Percentiles rank a stretch among this genome's conserved stretches.
phyloP scores from a whole-genome alignment of 2,888 invertebrate species.

The Prenolepis imparis region DNA sequence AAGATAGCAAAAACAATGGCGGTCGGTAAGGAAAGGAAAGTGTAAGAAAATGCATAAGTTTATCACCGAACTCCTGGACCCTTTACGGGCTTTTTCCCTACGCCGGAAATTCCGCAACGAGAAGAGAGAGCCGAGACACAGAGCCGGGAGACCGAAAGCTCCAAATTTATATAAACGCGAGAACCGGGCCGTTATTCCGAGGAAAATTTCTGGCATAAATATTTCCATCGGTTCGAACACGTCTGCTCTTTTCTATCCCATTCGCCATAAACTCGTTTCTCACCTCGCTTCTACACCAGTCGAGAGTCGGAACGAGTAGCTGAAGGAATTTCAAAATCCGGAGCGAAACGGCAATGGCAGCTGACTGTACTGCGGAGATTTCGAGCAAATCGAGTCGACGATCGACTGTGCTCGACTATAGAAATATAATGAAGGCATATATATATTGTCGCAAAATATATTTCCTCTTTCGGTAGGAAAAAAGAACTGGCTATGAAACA shows the following conservation, averaged over 20 bases:
- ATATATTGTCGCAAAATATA: conserved; percentile 57
- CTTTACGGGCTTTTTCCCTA: conserved; percentile 22
- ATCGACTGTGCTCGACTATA: conserved; percentile 55
- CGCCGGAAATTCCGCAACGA: conserved; percentile 18
- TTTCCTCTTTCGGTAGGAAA: neutral
- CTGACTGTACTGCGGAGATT: conserved; percentile 55
- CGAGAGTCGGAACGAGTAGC: conserved; percentile 49
- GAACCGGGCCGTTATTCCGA: conserved; percentile 58
- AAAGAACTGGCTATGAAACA: neutral
- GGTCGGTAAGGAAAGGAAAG: neutral
- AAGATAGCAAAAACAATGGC: conserved; percentile 36
- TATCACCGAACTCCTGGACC: conserved; percentile 60
- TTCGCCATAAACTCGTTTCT: conserved; percentile 62
- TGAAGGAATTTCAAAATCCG: conserved; percentile 62
- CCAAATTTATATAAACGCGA: conserved; percentile 51
- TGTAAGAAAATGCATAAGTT: conserved; percentile 55
- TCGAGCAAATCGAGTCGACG: conserved; percentile 66
- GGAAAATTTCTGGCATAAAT: conserved; percentile 71
- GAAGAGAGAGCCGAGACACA: conserved; percentile 11
- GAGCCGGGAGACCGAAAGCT: neutral
- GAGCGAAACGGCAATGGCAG: conserved; percentile 51
- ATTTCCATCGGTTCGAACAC: conserved; percentile 65
- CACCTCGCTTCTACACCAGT: conserved; percentile 46
- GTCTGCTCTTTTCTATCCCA: conserved; percentile 58
- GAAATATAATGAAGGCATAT: conserved; percentile 63